phyloP scores from a whole-genome alignment of 1,140 invertebrate species.

The Catajapyx aquilonaris region DNA sequence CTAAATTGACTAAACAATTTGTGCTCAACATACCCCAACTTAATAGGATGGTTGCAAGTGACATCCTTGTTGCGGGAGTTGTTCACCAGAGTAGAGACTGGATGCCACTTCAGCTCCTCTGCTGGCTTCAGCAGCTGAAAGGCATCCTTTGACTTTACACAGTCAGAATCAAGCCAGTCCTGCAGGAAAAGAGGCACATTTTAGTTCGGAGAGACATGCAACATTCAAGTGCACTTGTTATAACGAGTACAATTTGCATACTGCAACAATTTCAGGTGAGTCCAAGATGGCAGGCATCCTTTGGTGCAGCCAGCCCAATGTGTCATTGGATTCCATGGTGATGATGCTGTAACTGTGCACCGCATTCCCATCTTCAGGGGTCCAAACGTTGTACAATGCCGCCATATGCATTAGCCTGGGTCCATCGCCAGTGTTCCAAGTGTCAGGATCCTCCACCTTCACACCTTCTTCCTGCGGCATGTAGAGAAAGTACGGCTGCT shows the following conservation, averaged over 20 bases:
- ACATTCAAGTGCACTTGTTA: neutral
- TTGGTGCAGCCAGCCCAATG: conserved; percentile 50
- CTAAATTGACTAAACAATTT: too few species aligned
- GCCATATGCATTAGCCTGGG: too few species aligned
- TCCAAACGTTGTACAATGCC: conserved; percentile 28
- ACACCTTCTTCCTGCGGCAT: conserved; percentile 27
- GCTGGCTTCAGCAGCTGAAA: conserved; percentile 28
- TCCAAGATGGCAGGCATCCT: conserved; percentile 56
- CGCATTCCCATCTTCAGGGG: conserved; percentile 24
- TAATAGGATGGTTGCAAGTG: conserved; percentile 36
- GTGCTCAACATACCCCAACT: conserved; percentile 10
- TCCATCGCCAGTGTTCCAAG: conserved; percentile 5
- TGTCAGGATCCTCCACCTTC: conserved; percentile 3
- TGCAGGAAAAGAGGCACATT: conserved; percentile 16
- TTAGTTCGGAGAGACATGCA: neutral
- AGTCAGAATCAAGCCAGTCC: conserved; percentile 44
- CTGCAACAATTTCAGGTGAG: conserved; percentile 39
- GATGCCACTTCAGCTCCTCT: conserved; percentile 34
- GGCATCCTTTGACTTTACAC: conserved; percentile 30
- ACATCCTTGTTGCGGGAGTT: conserved; percentile 43
- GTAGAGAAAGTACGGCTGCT: conserved; percentile 61
- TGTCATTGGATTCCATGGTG: conserved; percentile 47
- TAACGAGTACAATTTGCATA: conserved; percentile 18
- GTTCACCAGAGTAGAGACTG: conserved; percentile 46
- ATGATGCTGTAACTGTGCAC: conserved; percentile 56